Conservation (phyloP, 2,797 vertebrate genomes). For the Austrolebias charrua region DNA sequence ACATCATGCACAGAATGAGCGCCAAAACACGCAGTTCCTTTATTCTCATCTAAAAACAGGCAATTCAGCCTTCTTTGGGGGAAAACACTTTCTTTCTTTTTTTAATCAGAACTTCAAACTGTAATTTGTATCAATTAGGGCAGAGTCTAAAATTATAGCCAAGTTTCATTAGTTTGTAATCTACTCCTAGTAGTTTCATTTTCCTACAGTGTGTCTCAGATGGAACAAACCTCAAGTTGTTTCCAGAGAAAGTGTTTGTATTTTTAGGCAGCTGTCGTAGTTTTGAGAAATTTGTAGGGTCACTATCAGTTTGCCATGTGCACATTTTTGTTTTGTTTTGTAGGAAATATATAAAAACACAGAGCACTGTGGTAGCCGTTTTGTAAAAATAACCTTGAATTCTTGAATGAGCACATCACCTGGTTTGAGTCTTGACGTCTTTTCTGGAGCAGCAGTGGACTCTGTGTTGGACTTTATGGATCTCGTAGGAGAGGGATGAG, state of each 20-base stretch:
- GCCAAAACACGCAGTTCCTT: background rate
- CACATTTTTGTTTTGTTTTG: background rate
- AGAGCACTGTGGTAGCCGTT: background rate
- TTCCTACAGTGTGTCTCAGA: background rate
- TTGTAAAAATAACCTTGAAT: background rate
- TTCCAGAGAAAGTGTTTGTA: too few relatives aligned
- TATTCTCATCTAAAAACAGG: too few relatives aligned
- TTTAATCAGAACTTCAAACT: too few relatives aligned
- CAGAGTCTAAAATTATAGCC: too few relatives aligned
- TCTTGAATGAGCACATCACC: slow-evolving; percentile 60
- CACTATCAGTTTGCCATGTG: too few relatives aligned
- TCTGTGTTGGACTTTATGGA: slow-evolving; percentile 34
- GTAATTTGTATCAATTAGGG: too few relatives aligned
- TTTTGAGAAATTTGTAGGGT: too few relatives aligned
- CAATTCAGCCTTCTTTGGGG: too few relatives aligned
- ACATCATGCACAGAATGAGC: slow-evolving; percentile 8
- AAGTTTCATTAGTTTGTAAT: too few relatives aligned
- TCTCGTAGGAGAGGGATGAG: slow-evolving; percentile 44
- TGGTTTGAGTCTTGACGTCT: slow-evolving; percentile 57
- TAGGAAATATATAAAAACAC: background rate
- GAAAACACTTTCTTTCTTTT: too few relatives aligned
- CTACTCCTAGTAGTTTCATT: too few relatives aligned
- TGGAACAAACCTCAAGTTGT: background rate
- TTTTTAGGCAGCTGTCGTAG: too few relatives aligned
- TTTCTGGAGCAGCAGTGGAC: slow-evolving; percentile 12